Percentiles rank a stretch among this genome's conserved stretches.
Conservation (phyloP, 2,113 vertebrate species). For the Oryzias woworae region DNA sequence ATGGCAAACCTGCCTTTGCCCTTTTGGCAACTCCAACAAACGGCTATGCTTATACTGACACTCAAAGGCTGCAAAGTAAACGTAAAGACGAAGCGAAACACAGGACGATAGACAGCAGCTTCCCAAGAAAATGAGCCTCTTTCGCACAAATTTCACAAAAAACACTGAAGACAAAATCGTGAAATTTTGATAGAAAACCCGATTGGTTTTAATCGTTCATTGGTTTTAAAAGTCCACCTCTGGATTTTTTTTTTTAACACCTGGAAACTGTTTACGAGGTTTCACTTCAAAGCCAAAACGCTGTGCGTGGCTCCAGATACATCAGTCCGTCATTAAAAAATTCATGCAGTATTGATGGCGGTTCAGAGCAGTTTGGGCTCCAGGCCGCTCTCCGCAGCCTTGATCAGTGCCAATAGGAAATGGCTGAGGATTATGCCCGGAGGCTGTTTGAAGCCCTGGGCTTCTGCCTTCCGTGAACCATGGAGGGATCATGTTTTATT, state of each 20-base stretch:
- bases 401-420: conserved; percentile 66
- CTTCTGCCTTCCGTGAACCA: conserved; percentile 44
- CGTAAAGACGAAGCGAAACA: too few relatives aligned
- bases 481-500: conserved; percentile 39
- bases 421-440: conserved; percentile 63
- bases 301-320: conserved; percentile 18
- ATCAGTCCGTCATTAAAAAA: conserved; percentile 24
- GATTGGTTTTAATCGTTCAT: not conserved
- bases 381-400: conserved; percentile 41
- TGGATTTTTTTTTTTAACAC: conserved; percentile 11
- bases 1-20: too few relatives aligned
- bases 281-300: conserved; percentile 14
- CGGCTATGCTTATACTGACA: too few relatives aligned
- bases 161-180: too few relatives aligned
- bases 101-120: too few relatives aligned
- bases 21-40: too few relatives aligned
- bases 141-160: too few relatives aligned
- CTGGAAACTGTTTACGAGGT: conserved; percentile 27
- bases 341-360: conserved; percentile 8
- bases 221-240: not conserved
- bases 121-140: too few relatives aligned
- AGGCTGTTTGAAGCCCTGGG: conserved; percentile 58
- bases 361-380: conserved; percentile 34
- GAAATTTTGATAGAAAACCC: not conserved
- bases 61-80: too few relatives aligned